A percentile compares a stretch with the other conserved stretches of the same genome.
Conservation (phyloP, 2,113 vertebrate genomes). For the Ibidorhyncha struthersii region DNA sequence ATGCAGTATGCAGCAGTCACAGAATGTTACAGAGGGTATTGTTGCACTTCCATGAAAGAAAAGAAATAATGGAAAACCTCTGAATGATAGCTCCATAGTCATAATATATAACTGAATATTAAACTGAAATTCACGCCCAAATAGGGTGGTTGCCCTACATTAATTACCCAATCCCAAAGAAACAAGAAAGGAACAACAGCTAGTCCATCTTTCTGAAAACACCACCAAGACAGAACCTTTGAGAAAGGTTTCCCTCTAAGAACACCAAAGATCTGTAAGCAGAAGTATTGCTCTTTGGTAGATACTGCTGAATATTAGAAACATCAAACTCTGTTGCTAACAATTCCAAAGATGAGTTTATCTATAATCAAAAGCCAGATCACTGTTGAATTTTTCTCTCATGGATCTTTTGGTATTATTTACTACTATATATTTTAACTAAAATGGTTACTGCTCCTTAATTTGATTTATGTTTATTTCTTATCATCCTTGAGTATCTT, state of each 20-base stretch:
- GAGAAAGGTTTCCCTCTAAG: background rate
- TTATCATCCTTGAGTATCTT: background rate
- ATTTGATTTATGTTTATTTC: background rate
- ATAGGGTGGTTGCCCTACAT: background rate
- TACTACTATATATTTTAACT: background rate
- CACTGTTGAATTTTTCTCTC: background rate
- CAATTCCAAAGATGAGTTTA: background rate
- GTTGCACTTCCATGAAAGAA: background rate
- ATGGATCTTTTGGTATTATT: background rate
- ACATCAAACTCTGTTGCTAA: background rate
- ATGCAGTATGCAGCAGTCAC: rapidly evolving
- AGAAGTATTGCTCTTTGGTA: background rate
- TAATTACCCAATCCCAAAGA: background rate
- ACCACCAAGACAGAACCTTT: background rate
- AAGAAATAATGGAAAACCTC: background rate
- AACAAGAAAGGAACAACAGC: background rate
- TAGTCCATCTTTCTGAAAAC: background rate
- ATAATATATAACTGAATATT: background rate
- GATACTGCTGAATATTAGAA: background rate
- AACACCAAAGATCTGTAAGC: rapidly evolving
- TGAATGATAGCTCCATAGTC: background rate
- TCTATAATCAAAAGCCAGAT: background rate
- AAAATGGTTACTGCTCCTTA: background rate
- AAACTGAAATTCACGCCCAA: background rate
- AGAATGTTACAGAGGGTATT: background rate